Evolutionary conservation across 2,888 invertebrate species (phyloP).

Genomic region (Linhomoeus sp.): DNA sequence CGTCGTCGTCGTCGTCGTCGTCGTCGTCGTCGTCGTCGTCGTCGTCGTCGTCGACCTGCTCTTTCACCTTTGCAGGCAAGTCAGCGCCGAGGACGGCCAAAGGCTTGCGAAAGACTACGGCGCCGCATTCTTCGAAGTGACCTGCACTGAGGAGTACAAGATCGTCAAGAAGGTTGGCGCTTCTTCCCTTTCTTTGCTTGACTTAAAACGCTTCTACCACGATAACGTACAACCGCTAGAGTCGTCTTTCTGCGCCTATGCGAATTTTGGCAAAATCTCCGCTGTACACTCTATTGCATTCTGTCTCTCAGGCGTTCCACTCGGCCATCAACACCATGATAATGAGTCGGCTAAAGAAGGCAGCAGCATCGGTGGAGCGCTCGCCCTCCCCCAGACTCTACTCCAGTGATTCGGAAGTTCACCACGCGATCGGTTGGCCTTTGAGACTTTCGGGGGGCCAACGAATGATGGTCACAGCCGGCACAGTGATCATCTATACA

Average conservation of each 20-base stretch:
- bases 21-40: no score
- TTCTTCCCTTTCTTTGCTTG: neutral
- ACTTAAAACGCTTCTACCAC: no score
- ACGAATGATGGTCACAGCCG: no score
- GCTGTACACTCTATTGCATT: no score
- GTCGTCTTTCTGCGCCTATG: no score
- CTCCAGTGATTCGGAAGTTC: conserved; percentile 14
- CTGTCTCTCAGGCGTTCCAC: neutral
- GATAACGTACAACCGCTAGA: no score
- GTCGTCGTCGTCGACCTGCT: no score
- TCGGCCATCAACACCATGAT: neutral
- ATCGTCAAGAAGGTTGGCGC: conserved; percentile 2
- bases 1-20: no score
- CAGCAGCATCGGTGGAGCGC: conserved; percentile 5
- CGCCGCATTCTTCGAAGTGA: conserved; percentile 8
- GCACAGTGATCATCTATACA: no score
- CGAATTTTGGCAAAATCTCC: no score
- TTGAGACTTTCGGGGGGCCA: no score
- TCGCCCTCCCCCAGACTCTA: conserved; percentile 17
- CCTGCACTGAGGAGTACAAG: conserved; percentile 3
- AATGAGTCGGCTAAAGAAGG: neutral
- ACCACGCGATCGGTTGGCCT: no score
- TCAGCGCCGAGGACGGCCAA: conserved; percentile 15
- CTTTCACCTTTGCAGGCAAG: conserved; percentile 11
- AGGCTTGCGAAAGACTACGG: conserved; percentile 13